Evolutionary conservation across 30 jellyfish, hydroid and myxozoan species (phyloP).

Genomic region (Mastigias papua): DNA sequence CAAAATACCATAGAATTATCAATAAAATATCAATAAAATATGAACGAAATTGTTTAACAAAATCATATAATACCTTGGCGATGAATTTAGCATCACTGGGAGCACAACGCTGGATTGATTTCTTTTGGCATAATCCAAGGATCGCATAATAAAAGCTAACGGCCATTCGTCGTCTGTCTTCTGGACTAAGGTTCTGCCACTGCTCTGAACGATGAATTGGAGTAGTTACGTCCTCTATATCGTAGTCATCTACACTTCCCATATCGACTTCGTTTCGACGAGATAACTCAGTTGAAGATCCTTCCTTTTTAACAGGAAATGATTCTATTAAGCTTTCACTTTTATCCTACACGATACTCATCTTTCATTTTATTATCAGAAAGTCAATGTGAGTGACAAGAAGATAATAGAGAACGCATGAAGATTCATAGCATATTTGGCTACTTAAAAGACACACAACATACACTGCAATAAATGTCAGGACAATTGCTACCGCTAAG

Average conservation of each 20-base stretch:
- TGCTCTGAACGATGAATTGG: constrained; percentile 8
- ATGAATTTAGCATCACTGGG: constrained; percentile 36
- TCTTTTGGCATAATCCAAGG: constrained; percentile 33
- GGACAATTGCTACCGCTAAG: too few relatives aligned
- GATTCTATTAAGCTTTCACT: too few relatives aligned
- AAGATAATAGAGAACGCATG: too few relatives aligned
- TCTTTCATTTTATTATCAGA: too few relatives aligned
- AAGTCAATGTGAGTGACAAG: too few relatives aligned
- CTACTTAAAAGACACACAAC: too few relatives aligned
- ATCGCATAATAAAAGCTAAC: constrained; percentile 21
- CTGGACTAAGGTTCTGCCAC: constrained; percentile 48
- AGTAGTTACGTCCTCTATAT: neutral
- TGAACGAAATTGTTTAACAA: too few relatives aligned
- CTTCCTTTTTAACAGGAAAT: neutral
- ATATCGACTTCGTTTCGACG: constrained; percentile 27
- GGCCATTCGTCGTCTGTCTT: constrained; percentile 36
- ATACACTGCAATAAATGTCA: too few relatives aligned
- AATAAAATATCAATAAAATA: too few relatives aligned
- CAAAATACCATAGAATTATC: too few relatives aligned
- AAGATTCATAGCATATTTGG: too few relatives aligned
- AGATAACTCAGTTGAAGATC: neutral
- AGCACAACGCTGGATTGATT: constrained; percentile 7
- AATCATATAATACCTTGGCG: constrained; percentile 31
- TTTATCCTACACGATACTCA: too few relatives aligned
- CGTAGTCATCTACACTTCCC: constrained; percentile 27